Conservation (phyloP, 2,797 vertebrate genomes). For the Rhynchonycteris naso region DNA sequence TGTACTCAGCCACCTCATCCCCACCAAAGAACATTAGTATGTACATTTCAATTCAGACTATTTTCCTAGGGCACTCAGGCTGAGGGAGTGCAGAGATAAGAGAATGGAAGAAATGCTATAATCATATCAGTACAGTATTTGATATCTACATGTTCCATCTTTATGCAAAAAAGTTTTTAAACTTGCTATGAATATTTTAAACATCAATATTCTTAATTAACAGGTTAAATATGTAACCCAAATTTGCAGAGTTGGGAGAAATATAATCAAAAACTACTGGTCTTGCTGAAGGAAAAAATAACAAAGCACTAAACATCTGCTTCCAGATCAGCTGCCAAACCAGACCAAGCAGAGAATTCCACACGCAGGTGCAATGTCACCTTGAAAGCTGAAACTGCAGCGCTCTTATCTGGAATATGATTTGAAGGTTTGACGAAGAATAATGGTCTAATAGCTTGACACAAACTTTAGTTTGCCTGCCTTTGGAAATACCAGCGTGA, state of each 20-base stretch:
- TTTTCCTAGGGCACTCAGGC: not conserved
- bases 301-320: not conserved
- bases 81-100: not conserved
- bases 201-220: not conserved
- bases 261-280: not conserved
- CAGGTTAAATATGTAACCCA: not conserved
- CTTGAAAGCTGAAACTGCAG: not conserved
- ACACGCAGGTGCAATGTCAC: not conserved
- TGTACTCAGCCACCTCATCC: not conserved
- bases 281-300: not conserved
- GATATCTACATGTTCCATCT: not conserved
- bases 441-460: not conserved
- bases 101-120: not conserved
- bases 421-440: not conserved
- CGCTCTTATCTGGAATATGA: not conserved
- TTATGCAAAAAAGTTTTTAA: not conserved
- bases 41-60: not conserved
- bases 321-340: not conserved
- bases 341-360: not conserved
- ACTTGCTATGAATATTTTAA: not conserved
- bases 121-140: not conserved
- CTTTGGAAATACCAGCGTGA: conserved; percentile 55
- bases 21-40: not conserved
- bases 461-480: not conserved
- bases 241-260: not conserved